Evolutionary conservation across 2,888 invertebrate species (phyloP), one percentile per base, ranked within the genome.

Genomic region (Tenthredo scrophulariae): DNA sequence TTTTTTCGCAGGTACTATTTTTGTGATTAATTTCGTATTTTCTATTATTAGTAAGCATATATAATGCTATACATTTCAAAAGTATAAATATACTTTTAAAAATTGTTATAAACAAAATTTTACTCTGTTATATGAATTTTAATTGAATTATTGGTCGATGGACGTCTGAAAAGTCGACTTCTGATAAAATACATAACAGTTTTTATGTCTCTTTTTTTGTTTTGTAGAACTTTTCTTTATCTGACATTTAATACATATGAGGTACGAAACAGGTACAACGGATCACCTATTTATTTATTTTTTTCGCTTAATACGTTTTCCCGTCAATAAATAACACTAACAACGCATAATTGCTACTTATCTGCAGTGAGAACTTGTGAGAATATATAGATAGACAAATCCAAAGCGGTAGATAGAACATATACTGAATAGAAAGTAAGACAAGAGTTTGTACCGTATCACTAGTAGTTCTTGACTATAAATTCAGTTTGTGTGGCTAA

Each of bases 361-460:
- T 15, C 29, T 15, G 67, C 29, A 29, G 29, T 33, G 33, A 46
- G 29, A 77, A 50, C 43, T 26, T 43, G 46, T 22, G 54, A 77
- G 15, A 77, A 29, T 54, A 40, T 0, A 15, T 29, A 26, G 29
- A 15, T 54, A 77, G 46, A 54, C 29, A 18, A 54, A 77, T 77
- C 50, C 33, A 54, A 50, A 50, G 18, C 29, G n/a, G n/a, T 22
- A 22, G 40, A 75, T 2, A 46, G 26, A 75, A 15, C 4, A 43
- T 29, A 50, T 77, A 77, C 77, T n/a, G 26, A 77, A 50, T 50
- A 50, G 33, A 50, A 54, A 54, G 9, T 77, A 54, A 50, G 18
- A 18, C 54, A 50, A 77, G 50, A 77, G 29, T 77, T 77, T 77
- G 54, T 77, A 50, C 15, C 50, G 26, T 50, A 29, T 77, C 26